Evolutionary conservation across 2,888 invertebrate species (phyloP).

Genomic region (Lochmaea crataegi): DNA sequence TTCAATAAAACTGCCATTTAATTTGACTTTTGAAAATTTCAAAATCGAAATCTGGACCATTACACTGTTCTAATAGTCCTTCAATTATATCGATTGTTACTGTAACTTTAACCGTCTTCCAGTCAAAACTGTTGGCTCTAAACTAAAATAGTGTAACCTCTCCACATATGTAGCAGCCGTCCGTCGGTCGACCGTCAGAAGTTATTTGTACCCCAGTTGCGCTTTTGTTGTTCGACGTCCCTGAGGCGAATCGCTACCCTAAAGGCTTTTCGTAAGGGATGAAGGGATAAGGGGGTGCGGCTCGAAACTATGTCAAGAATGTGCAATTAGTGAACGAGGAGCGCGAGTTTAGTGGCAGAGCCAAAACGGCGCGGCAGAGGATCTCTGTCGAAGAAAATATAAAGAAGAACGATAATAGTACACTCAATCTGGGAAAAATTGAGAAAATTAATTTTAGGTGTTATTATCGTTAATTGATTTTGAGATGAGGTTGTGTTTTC

Average conservation of each 20-base stretch:
- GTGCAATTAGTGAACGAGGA: constrained; percentile 94
- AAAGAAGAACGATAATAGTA: constrained; percentile 73
- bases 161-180: neutral
- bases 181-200: neutral
- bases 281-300: constrained; percentile 71
- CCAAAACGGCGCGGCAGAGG: constrained; percentile 40
- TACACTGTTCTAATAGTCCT: too few relatives aligned
- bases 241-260: constrained; percentile 30
- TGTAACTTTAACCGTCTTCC: too few relatives aligned
- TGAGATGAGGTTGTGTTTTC: constrained; percentile 9
- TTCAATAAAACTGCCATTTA: too few relatives aligned
- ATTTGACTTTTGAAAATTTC: too few relatives aligned
- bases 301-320: constrained; percentile 96
- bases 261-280: constrained; percentile 23
- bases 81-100: too few relatives aligned
- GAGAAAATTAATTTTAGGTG: constrained; percentile 41
- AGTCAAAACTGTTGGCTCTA: too few relatives aligned
- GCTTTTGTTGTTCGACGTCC: constrained; percentile 18
- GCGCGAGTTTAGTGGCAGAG: constrained; percentile 66
- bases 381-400: constrained; percentile 73
- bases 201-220: constrained; percentile 10
- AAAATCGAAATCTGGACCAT: too few relatives aligned
- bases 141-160: neutral
- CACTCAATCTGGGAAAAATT: constrained; percentile 43
- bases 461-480: constrained; percentile 37